phyloP scores from a whole-genome alignment of 2,113 vertebrate genomes.

The Progne subis region DNA sequence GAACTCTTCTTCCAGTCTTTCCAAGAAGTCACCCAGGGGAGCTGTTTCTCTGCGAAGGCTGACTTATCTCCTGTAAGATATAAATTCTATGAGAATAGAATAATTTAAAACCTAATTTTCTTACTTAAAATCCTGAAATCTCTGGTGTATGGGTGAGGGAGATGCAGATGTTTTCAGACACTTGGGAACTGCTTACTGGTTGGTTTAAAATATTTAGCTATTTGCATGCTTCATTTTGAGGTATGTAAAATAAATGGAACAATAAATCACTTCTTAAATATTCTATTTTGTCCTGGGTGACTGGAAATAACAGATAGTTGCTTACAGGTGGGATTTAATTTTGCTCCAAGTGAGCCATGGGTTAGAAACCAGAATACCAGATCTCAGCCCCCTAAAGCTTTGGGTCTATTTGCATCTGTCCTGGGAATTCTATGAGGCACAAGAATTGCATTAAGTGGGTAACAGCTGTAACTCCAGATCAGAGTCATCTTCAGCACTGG shows the following conservation, averaged over 20 bases:
- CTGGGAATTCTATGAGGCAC: neutral
- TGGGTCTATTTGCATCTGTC: neutral
- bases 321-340: slow-evolving; percentile 47
- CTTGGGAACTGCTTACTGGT: neutral
- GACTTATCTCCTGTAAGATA: neutral
- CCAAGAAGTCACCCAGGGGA: neutral
- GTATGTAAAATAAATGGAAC: slow-evolving; percentile 58
- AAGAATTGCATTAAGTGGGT: neutral
- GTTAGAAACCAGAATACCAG: slow-evolving; percentile 15
- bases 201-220: slow-evolving; percentile 64
- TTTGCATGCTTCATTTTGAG: slow-evolving; percentile 51
- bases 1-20: neutral
- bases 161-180: slow-evolving; percentile 47
- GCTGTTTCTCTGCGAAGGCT: slow-evolving; percentile 29
- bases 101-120: slow-evolving; percentile 16
- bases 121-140: neutral
- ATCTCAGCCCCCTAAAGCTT: neutral
- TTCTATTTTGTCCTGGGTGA: slow-evolving; percentile 53
- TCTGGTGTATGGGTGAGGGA: neutral
- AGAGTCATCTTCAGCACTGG: neutral
- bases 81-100: slow-evolving; percentile 12
- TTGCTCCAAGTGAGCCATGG: neutral
- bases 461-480: neutral
- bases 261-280: slow-evolving; percentile 71
- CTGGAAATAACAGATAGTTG: slow-evolving; percentile 67